Base-by-base conservation (phyloP, 2,888 invertebrate genomes). In the Rhingia campestris region DNA sequence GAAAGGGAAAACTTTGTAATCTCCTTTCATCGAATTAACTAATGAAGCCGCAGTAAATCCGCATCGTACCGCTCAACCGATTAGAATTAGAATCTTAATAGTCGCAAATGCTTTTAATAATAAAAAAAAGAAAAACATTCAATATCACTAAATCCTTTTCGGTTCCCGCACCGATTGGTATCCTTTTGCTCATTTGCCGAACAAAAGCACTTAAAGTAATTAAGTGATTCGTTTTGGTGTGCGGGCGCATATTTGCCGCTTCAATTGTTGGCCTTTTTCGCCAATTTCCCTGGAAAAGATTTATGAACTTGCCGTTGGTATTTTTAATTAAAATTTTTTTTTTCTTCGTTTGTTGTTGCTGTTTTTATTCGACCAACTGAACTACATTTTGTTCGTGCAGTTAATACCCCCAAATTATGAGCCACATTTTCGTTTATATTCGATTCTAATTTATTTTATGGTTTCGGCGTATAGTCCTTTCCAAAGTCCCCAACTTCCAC, bases 121-220 rank as follows among this genome's bases (percentile, higher is more conserved):
- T 43, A 14, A 43, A 41, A 53, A 58, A 59, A 35, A 35, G 66
- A 76, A 70, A 76, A 70, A 64, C 76, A 53, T 81, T 64, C 58
- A 59, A 43, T 76, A 75, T 76, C 64, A 45, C 64, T 81, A 70
- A 81, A 76, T 76, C 81, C 75, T 81, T 76, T 76, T 70, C 53
- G 39, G 41, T 39, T 64, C 51, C 69, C 30, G 56, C 35, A 43
- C 35, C 54, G 63, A 63, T 63, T 59, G 35, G 35, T 47, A 76
- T 53, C 81, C 70, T 61, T 70, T 59, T 59, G 43, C 81, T 75
- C 45, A 59, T 76, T 81, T 70, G 63, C 64, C 56, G 43, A 45
- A 49, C 67, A 69, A 69, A 76, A 76, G 81, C 81, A 81, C 81
- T 81, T 81, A 81, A 81, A 81, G 76, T 76, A 81, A 81, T 81